A percentile compares a stretch with the other conserved stretches of the same genome.
Evolutionary conservation across 2,797 vertebrate species (phyloP).

Genomic region (Urosaurus nigricauda): DNA sequence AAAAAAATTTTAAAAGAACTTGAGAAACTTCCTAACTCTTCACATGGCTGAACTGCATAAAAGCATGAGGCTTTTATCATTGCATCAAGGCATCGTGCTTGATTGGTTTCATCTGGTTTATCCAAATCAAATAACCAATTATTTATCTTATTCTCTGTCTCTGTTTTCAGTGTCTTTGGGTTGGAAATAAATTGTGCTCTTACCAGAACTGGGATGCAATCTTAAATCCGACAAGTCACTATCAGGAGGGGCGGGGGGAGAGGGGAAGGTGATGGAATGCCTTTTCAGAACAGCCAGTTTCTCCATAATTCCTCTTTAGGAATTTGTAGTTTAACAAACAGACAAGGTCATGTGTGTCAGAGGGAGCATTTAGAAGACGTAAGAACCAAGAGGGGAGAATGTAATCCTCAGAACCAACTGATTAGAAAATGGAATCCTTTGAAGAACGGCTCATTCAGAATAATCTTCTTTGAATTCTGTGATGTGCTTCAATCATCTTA

Average conservation of each 20-base stretch:
- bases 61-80: constrained; percentile 52
- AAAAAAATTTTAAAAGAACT: no score
- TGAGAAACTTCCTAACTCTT: constrained; percentile 42
- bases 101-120: constrained; percentile 55
- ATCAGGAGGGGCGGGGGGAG: neutral
- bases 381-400: constrained; percentile 34
- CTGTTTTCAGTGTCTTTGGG: constrained; percentile 41
- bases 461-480: constrained; percentile 46
- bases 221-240: constrained; percentile 44
- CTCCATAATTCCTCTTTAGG: constrained; percentile 39
- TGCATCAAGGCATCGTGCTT: constrained; percentile 44
- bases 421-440: constrained; percentile 44
- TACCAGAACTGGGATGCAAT: constrained; percentile 53
- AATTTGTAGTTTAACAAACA: constrained; percentile 32
- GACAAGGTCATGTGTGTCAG: constrained; percentile 34
- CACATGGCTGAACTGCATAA: constrained; percentile 58
- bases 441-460: constrained; percentile 45
- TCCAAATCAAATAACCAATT: constrained; percentile 47
- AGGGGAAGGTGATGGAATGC: constrained; percentile 9
- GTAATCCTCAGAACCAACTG: constrained; percentile 29
- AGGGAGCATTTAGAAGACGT: constrained; percentile 48
- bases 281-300: constrained; percentile 27
- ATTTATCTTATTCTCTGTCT: constrained; percentile 54
- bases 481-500: constrained; percentile 42
- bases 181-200: constrained; percentile 60